A percentile compares a stretch with the other conserved stretches of the same genome.
These are phyloP conservation scores for Cyprinodon brontotheroides DNA, from an alignment of 2,113 vertebrate species.

Conservation along the genomic window DNA sequence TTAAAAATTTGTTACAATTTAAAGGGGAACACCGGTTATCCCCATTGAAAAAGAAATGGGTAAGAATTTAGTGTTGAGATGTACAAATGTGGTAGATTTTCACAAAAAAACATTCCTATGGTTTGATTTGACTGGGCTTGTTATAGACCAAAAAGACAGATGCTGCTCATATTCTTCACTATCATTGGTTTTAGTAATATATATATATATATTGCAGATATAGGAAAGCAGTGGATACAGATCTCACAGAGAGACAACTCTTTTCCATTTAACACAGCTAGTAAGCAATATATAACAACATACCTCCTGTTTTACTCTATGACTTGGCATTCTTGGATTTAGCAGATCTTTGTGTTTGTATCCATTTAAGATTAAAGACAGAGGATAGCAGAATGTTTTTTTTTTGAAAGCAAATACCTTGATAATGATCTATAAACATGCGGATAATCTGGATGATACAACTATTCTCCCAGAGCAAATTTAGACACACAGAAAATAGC, in stretches of 20 bases:
- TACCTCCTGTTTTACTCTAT: not conserved
- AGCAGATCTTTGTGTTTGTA: constrained; percentile 16
- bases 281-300: not conserved
- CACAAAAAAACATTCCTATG: no score
- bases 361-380: not conserved
- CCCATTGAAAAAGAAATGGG: no score
- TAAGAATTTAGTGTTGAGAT: no score
- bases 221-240: not conserved
- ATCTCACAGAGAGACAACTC: not conserved
- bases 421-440: constrained; percentile 30
- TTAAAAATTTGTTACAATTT: no score
- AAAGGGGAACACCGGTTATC: no score
- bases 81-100: no score
- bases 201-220: no score
- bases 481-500: constrained; percentile 15
- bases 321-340: constrained; percentile 7
- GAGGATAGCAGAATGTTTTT: not conserved
- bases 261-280: not conserved
- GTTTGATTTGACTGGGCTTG: not conserved
- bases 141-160: not conserved
- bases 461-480: constrained; percentile 44
- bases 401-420: constrained; percentile 21
- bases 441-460: not conserved
- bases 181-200: no score
- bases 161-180: no score